Percentiles rank a stretch among this genome's conserved stretches.
Conservation (phyloP, 2,888 invertebrate genomes). For the Spilarctia lutea region DNA sequence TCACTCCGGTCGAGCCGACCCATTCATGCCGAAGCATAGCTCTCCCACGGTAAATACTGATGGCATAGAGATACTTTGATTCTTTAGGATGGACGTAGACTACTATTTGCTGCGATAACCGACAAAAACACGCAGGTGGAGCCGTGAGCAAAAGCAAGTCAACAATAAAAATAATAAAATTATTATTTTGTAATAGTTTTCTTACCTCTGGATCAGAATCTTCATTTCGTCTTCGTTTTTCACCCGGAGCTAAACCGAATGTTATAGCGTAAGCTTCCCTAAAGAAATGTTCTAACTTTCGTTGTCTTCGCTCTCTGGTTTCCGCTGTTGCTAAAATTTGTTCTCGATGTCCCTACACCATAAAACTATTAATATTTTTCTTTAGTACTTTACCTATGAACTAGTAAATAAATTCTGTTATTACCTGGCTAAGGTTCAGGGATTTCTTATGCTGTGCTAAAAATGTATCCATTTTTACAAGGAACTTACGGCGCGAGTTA, state of each 20-base stretch:
- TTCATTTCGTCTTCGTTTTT: conserved; percentile 91
- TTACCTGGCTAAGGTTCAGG: conserved; percentile 90
- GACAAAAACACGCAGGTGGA: no score
- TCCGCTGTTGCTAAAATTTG: conserved; percentile 96
- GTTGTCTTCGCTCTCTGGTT: conserved; percentile 96
- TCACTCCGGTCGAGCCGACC: no score
- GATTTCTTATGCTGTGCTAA: conserved; percentile 93
- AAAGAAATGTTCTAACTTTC: conserved; percentile 97
- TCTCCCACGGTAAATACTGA: no score
- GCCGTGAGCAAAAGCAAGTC: no score
- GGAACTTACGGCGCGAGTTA: conserved; percentile 93
- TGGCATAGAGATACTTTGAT: no score
- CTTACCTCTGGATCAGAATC: conserved; percentile 91
- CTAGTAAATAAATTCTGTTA: not conserved
- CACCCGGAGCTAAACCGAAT: conserved; percentile 95
- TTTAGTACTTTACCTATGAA: no score
- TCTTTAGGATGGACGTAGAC: no score
- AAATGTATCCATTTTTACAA: conserved; percentile 95
- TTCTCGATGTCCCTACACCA: conserved; percentile 89
- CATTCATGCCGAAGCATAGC: no score
- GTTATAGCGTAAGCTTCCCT: conserved; percentile 98
- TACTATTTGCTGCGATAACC: no score
- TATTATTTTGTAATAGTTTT: not conserved
- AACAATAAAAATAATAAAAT: no score
- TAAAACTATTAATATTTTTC: not conserved